Evolutionary conservation across 2,888 invertebrate genomes (phyloP).

Genomic region (Lycia hirtaria): DNA sequence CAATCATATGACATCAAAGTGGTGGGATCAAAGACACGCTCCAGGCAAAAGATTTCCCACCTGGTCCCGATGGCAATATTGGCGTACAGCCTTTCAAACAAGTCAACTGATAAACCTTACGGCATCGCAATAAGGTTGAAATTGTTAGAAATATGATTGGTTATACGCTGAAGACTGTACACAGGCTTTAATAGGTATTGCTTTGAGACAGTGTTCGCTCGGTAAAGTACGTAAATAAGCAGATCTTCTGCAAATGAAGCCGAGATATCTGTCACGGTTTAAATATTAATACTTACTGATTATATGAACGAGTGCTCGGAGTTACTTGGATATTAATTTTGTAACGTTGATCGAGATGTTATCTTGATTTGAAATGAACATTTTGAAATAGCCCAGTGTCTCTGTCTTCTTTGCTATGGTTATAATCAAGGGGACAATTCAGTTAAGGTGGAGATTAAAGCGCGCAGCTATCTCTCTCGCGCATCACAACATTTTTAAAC

Average conservation of each 20-base stretch:
- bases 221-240: slow-evolving; percentile 43
- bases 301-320: slow-evolving; percentile 9
- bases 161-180: slow-evolving; percentile 15
- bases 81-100: slow-evolving; percentile 40
- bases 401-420: no score
- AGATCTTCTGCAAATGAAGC: slow-evolving; percentile 35
- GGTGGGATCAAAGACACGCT: slow-evolving; percentile 55
- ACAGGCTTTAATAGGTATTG: slow-evolving; percentile 41
- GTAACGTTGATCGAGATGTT: slow-evolving; percentile 1
- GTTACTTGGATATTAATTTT: slow-evolving; percentile 24
- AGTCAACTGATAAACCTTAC: slow-evolving; percentile 22
- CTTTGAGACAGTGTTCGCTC: slow-evolving; percentile 39
- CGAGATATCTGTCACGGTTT: slow-evolving; percentile 30
- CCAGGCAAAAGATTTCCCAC: slow-evolving; percentile 53
- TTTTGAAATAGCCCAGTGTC: no score
- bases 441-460: no score
- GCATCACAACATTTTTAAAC: no score
- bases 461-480: no score
- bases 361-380: neutral
- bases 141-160: neutral
- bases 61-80: slow-evolving; percentile 57
- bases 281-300: slow-evolving; percentile 21
- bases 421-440: no score
- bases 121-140: slow-evolving; percentile 12
- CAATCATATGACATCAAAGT: slow-evolving; percentile 54